Evolutionary conservation across 2,797 vertebrate species (phyloP), one percentile per base, ranked within the genome.

Genomic region (Arremon aurantiirostris): DNA sequence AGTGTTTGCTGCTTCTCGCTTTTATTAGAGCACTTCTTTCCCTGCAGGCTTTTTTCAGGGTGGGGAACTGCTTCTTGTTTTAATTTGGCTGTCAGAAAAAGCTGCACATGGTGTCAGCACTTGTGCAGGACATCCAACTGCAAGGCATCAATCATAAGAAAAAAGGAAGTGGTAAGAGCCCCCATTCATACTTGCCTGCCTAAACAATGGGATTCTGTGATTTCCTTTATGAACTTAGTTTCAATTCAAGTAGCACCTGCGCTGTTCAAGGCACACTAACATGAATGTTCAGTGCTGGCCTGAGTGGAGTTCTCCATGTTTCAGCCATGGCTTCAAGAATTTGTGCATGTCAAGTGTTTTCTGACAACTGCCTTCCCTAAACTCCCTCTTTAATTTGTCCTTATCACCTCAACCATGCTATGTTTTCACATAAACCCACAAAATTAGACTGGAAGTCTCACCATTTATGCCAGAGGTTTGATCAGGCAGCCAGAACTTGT

Each of bases 1-100:
- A 53, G 53, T 69, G 63, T 92, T 91, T 89, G 71, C 89, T 92
- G 57, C 87, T 79, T n/a, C 76, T 94, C 81, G 64, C 28, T 84
- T 95, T 77, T 80, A 94, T 86, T 83, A 41, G 53, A 68, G 21
- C 35, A 21, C 55, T 69, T 73, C 3, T 11, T 91, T 89, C 61
- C 52, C 55, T 41, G 7, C 5, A 17, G 42, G 15, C 50, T 68
- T 89, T 77, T 78, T 76, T 57, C 76, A 68, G 57, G 53, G 18
- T 77, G 80, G 34, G 32, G 41, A 90, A 18, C 35, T 66, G 80
- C 32, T 52, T 86, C 9, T 78, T 60, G 89, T 92, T 91, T 95
- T 69, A 76, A 69, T 71, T 88, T 92, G 79, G 15, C 57, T 83
- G 39, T 81, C 68, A 72, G 39, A 53, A 65, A 70, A 89, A 93